Conservation (phyloP, 2,888 invertebrate genomes). For the Pherbina coryleti region DNA sequence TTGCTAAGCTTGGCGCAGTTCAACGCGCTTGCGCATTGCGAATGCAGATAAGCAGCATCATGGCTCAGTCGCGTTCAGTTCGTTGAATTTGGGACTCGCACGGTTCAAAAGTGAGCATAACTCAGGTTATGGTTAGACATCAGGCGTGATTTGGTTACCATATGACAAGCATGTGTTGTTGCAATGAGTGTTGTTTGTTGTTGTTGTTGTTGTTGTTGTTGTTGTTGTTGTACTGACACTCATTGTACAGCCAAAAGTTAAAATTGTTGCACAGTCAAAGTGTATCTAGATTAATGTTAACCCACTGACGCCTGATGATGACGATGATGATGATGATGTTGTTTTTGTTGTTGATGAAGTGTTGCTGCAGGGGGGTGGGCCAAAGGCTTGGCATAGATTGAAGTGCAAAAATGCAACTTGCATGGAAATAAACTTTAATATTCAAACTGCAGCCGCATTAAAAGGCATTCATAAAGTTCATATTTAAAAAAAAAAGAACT, state of each 20-base stretch:
- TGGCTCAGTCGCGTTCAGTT: neutral
- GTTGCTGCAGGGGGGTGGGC: neutral
- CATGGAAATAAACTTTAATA: neutral
- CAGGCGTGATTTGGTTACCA: slow-evolving; percentile 16
- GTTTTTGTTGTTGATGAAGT: neutral
- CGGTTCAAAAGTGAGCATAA: slow-evolving; percentile 27
- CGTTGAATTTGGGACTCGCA: slow-evolving; percentile 8
- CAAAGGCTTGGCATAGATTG: neutral
- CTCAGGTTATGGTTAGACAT: neutral
- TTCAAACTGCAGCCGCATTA: no score
- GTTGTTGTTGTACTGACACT: slow-evolving; percentile 9
- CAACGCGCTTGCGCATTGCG: neutral
- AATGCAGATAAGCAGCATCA: slow-evolving; percentile 29
- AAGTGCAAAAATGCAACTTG: neutral
- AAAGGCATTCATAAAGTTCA: no score
- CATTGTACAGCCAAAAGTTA: slow-evolving; percentile 17
- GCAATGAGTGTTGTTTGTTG: neutral
- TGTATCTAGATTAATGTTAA: slow-evolving; percentile 37
- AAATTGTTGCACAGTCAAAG: slow-evolving; percentile 35
- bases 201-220: slow-evolving; percentile 13
- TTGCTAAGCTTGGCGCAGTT: neutral
- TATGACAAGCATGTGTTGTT: slow-evolving; percentile 21
- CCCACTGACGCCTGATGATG: slow-evolving; percentile 1
- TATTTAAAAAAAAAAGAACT: no score
- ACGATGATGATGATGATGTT: neutral